Base-by-base conservation (phyloP, 2,113 vertebrate genomes). In the Blennius ocellaris region DNA sequence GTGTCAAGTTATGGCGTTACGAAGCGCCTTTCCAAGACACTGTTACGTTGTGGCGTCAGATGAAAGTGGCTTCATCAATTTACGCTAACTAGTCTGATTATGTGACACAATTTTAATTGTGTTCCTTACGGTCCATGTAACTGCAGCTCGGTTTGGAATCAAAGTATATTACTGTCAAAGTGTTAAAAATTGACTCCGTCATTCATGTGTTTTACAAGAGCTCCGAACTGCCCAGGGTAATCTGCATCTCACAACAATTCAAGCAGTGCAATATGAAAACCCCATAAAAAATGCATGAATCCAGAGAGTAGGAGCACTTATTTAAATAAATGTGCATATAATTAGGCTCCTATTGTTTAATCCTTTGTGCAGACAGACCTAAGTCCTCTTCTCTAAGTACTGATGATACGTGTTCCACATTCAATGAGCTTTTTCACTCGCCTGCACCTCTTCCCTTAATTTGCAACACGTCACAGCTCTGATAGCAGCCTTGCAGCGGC, bases 261-360 rank as follows among this genome's bases (percentile, higher is more conserved):
- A 48, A 45, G 48, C 4, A 15, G 7, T 5, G 5, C 11, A 11
- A 9, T 17, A 51, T 50, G 48, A 50, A 50, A 50, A 50, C 15
- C 17, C 15, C 8, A 50, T 50, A 51, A 51, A 51, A 51, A 21
- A 48, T 15, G 15, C 16, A 51, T 51, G 49, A 51, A 17, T 21
- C 49, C 49, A 21, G n/a, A 8, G 15, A 59, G 16, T 16, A 36
- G 8, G 8, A 59, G 16, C 14, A 43, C 7, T 8, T 10, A 60
- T 70, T 70, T 52, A 60, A 58, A 51, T 60, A 49, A 52, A 51
- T 14, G 39, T 44, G 47, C 56, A 59, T 59, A 40, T 43, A 51
- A 60, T 70, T 60, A 52, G 16, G 15, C 16, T 16, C 21, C 50
- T 55, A 37, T 45, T 67, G 64, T 54, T 67, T 67, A 45, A 67